These are phyloP conservation scores for Tor tambroides DNA, from an alignment of 2,113 vertebrate genomes.

Conservation along the genomic window DNA sequence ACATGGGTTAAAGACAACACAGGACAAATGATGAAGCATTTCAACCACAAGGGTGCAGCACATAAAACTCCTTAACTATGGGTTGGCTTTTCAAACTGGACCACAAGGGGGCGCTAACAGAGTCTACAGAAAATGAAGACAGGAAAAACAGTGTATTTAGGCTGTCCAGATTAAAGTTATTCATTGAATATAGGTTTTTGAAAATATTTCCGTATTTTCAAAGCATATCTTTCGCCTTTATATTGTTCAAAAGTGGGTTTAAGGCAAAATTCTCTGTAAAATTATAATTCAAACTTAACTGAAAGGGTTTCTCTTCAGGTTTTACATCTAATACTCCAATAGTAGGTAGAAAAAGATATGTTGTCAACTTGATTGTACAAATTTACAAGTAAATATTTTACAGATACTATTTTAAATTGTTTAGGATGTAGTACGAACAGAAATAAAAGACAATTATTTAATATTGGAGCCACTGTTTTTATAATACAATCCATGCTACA, in stretches of 20 bases:
- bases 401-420: no score
- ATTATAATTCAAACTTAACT: background rate
- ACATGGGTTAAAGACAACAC: background rate
- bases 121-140: background rate
- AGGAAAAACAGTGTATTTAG: background rate
- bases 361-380: background rate
- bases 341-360: background rate
- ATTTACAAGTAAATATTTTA: no score
- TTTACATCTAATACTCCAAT: background rate
- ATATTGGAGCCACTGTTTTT: background rate
- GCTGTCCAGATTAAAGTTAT: background rate
- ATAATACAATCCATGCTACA: background rate
- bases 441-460: background rate
- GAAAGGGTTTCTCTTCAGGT: background rate
- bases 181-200: background rate
- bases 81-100: background rate
- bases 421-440: background rate
- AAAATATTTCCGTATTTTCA: no score
- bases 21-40: background rate
- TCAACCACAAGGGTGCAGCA: constrained; percentile 22
- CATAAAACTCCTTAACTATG: background rate
- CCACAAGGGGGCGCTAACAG: background rate
- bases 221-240: no score
- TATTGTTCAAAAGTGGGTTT: no score
- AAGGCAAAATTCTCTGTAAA: background rate